Conservation (phyloP, 2,888 invertebrate genomes). For the Malthinus flaveolus region DNA sequence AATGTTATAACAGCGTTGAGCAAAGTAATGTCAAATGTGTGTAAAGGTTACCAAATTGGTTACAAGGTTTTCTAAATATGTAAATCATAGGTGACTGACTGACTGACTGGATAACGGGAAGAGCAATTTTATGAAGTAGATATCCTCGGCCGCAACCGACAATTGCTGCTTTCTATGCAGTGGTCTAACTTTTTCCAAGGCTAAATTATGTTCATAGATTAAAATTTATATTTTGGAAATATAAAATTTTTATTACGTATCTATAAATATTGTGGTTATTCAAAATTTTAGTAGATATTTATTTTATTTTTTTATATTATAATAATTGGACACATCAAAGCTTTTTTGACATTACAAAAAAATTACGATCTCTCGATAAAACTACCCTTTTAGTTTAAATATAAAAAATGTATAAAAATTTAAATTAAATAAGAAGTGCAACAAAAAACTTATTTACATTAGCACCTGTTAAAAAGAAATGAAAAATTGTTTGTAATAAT, state of each 20-base stretch:
- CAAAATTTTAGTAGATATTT: not conserved
- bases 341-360: not conserved
- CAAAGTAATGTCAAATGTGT: slow-evolving; percentile 6
- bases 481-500: not conserved
- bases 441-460: slow-evolving; percentile 7
- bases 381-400: not conserved
- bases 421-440: too few species aligned
- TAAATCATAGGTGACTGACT: slow-evolving; percentile 31
- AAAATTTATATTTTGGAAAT: not conserved
- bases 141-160: slow-evolving; percentile 18
- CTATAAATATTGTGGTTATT: not conserved
- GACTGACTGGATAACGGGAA: slow-evolving; percentile 34
- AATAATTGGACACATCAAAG: not conserved
- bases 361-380: not conserved
- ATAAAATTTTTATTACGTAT: not conserved
- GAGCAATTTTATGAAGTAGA: slow-evolving; percentile 34
- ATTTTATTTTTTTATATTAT: not conserved
- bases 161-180: slow-evolving; percentile 18
- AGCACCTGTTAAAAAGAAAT: not conserved
- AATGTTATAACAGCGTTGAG: too few species aligned
- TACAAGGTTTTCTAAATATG: slow-evolving; percentile 34
- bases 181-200: slow-evolving; percentile 11
- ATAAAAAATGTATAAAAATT: not conserved
- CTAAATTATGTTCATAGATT: slow-evolving; percentile 1
- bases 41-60: slow-evolving; percentile 21